A percentile compares a stretch with the other conserved stretches of the same genome.
phyloP scores from a whole-genome alignment of 37 sponge, comb jelly and placozoan genomes.

The Halichondria panicea region DNA sequence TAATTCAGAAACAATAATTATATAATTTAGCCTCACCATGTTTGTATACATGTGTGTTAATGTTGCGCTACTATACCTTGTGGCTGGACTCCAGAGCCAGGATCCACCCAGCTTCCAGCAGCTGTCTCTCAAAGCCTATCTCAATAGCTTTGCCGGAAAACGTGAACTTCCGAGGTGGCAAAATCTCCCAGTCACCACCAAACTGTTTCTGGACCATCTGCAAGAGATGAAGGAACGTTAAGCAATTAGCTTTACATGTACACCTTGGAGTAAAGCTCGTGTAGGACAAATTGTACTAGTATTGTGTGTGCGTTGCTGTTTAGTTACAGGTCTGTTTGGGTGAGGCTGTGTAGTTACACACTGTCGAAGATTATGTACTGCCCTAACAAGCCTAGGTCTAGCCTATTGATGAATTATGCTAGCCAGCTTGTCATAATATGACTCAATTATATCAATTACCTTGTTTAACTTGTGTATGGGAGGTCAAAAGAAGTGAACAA shows the following conservation, averaged over 20 bases:
- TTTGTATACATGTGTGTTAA: not conserved
- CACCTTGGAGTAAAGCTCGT: too few species aligned
- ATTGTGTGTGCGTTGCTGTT: too few species aligned
- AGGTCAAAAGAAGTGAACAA: too few species aligned
- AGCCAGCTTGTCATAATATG: too few species aligned
- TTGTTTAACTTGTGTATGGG: too few species aligned
- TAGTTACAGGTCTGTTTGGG: too few species aligned
- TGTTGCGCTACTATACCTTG: constrained; percentile 33
- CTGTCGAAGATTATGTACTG: not conserved
- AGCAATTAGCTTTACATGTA: not conserved
- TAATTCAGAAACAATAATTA: too few species aligned
- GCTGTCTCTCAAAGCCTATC: constrained; percentile 12
- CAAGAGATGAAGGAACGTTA: not conserved
- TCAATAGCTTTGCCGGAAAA: constrained; percentile 2
- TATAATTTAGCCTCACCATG: not conserved
- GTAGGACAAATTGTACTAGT: too few species aligned
- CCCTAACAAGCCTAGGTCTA: not conserved
- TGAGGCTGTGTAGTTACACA: too few species aligned
- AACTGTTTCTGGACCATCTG: constrained; percentile 17
- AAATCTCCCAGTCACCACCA: not conserved
- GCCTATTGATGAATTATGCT: too few species aligned
- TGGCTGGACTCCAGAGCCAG: constrained; percentile 31
- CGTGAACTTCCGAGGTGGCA: constrained; percentile 9
- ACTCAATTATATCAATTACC: too few species aligned
- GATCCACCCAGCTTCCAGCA: constrained; percentile 26